Evolutionary conservation across 2,888 invertebrate genomes (phyloP).

Genomic region (Julus scandinavius): DNA sequence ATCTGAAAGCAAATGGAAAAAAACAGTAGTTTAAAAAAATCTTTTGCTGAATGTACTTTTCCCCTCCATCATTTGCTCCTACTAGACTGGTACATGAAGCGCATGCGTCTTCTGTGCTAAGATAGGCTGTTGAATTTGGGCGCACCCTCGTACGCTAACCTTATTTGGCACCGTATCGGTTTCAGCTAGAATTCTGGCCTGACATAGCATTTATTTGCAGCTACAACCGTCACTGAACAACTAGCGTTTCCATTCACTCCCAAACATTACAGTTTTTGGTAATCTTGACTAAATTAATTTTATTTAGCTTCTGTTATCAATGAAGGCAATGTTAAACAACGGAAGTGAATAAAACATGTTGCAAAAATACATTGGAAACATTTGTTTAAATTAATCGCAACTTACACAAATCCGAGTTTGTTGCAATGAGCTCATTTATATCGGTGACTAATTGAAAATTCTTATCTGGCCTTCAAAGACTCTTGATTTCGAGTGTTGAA

Average conservation of each 20-base stretch:
- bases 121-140: conserved; percentile 46
- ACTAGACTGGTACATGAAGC: background rate
- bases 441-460: too few relatives aligned
- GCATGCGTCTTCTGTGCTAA: background rate
- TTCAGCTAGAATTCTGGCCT: conserved; percentile 49
- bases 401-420: background rate
- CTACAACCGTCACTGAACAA: conserved; percentile 46
- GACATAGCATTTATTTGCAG: conserved; percentile 48
- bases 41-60: conserved; percentile 11
- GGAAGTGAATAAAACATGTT: background rate
- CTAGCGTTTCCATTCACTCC: conserved; percentile 28
- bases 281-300: background rate
- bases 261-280: conserved; percentile 42
- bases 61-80: background rate
- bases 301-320: background rate
- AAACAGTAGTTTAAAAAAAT: conserved; percentile 34
- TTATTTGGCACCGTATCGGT: conserved; percentile 56
- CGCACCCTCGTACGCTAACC: conserved; percentile 49
- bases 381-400: background rate
- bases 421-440: too few relatives aligned
- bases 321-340: background rate
- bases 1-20: background rate
- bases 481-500: too few relatives aligned
- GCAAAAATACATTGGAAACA: background rate
- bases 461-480: too few relatives aligned